A percentile compares a stretch with the other conserved stretches of the same genome.
These are phyloP conservation scores for Pinna nobilis DNA, from an alignment of 1,140 invertebrate species.

Conservation along the genomic window DNA sequence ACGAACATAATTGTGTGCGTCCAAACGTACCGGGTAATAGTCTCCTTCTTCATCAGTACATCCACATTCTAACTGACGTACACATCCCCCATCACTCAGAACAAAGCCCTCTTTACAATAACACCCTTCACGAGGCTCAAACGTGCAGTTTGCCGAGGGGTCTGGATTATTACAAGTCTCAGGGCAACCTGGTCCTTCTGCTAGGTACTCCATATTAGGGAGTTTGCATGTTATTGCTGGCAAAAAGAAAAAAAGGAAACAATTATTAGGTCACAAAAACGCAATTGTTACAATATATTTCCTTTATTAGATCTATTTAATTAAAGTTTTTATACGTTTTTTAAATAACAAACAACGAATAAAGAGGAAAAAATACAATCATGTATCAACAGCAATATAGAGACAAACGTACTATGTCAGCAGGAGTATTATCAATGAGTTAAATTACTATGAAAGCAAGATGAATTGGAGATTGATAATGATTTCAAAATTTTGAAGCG, in stretches of 20 bases:
- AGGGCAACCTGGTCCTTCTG: slow-evolving; percentile 27
- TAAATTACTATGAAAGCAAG: too few relatives aligned
- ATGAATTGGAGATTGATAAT: too few relatives aligned
- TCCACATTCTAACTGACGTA: slow-evolving; percentile 36
- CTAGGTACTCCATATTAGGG: slow-evolving; percentile 24
- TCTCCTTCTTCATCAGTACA: slow-evolving; percentile 41
- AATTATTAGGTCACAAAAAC: neutral
- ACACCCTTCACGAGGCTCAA: slow-evolving; percentile 35
- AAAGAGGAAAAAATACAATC: too few relatives aligned
- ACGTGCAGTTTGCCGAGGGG: slow-evolving; percentile 14
- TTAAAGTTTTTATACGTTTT: too few relatives aligned
- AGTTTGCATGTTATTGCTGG: slow-evolving; percentile 31
- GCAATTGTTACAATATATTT: neutral
- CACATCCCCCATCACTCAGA: slow-evolving; percentile 44
- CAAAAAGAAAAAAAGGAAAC: neutral
- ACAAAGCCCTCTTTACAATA: slow-evolving; percentile 46
- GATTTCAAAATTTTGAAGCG: too few relatives aligned
- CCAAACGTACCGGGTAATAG: slow-evolving; percentile 36
- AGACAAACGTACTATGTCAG: too few relatives aligned
- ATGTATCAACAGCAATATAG: too few relatives aligned
- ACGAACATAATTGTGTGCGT: too few relatives aligned
- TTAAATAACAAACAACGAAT: too few relatives aligned
- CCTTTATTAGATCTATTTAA: too few relatives aligned
- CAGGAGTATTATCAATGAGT: too few relatives aligned
- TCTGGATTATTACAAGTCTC: slow-evolving; percentile 34